Base-by-base conservation (phyloP, 2,888 invertebrate genomes). In the Synanthedon formicaeformis region DNA sequence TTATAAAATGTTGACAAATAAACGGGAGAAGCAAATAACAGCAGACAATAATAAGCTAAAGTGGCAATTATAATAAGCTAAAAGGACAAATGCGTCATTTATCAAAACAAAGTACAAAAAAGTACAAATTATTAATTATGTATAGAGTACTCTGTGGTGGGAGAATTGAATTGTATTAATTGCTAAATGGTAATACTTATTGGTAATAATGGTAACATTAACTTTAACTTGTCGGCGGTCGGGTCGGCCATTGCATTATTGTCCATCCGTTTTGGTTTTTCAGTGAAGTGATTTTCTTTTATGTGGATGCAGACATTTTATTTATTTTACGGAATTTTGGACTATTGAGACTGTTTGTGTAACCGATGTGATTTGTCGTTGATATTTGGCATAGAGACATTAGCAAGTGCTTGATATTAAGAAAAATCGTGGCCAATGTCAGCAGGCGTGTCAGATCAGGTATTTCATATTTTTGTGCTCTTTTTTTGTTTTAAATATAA, bases 381-480 rank as follows among this genome's bases (percentile, higher is more conserved):
- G 73, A 76, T 78, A 67, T 76, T 72, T 83, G 85, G 78, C 69
- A 58, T 70, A 78, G 73, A 79, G 79, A 84, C 82, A 78, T 78
- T 67, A 63, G 71, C 71, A 81, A 81, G 85, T 83, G 84, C 77
- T 84, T 79, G 85, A 80, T 84, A 87, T 73, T 76, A 71, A 61
- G 73, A 84, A 89, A 34, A 90, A 90, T 88, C 89, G 88, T 90
- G 89, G 92, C 92, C 92, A 92, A 94, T 94, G 94, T 94, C 93
- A 93, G 92, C 94, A 93, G 93, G 93, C 93, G 93, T 94, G 92
- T 92, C 93, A 91, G 94, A 94, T 90, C 94, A 94, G 94, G 94
- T 94, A 93, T 88, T 81, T 84, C 71, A 65, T 70, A 70, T 81
- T 34, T 34, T 77, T 76, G 65, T 60, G 60, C 62, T 65, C 62